Base-by-base conservation (phyloP, 2,797 vertebrate genomes). In the Octomys mimax region DNA sequence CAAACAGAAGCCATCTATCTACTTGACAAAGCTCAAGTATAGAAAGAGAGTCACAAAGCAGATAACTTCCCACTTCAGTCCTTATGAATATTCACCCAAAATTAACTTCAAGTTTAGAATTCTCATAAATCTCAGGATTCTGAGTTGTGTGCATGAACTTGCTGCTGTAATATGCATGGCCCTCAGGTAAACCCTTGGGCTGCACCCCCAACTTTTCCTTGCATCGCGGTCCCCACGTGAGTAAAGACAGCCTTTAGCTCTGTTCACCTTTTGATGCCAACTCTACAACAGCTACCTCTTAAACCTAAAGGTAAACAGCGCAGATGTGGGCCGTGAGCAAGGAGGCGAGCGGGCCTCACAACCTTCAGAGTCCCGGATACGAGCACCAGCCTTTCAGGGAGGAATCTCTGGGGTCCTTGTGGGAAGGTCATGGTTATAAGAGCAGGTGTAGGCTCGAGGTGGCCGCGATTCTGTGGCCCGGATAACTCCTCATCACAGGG, bases 61-160 rank as follows among this genome's bases (percentile, higher is more conserved):
- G 87, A 5, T 59, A 87, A 42, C 19, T 49, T 94, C 71, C 2
- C 70, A 31, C 59, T 73, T 80, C 13, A 87, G 3, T 78, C 4
- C 82, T 80, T 77, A 73, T 24, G 86, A 85, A 75, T 75, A 89
- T 91, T 88, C 42, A 54, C 79, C 54, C n/a, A 86, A 93, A 62
- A 54, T 75, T 70, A n/a, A 14, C 92, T 96, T 90, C 64, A 95
- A 79, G 73, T 70, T 93, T 79, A 78, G 19, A 71, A 59, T 75
- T 89, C 11, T 92, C 22, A 28, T 39, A 42, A 70, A 96, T 57
- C 33, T 75, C 39, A 89, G 52, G 49, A 57, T 52, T 16, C 28
- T 92, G 14, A 79, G 33, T n/a, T 73, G 62, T 79, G 12, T 70
- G 3, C 2, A 77, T 73, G 28, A 90, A 61, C 24, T 9, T 86